Evolutionary conservation across 2,797 vertebrate genomes (phyloP).

Genomic region (Perodicticus potto): DNA sequence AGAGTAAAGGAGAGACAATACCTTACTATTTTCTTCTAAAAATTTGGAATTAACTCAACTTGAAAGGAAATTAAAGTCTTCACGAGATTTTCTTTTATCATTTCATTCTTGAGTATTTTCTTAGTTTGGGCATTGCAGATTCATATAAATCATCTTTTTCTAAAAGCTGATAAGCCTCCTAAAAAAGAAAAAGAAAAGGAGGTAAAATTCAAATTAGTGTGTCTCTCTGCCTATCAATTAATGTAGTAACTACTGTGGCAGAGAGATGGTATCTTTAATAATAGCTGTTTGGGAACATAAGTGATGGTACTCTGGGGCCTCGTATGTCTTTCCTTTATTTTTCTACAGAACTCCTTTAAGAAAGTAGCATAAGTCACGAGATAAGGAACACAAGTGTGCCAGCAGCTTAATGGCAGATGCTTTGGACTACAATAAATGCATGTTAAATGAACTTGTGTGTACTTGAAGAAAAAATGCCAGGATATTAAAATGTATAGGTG

Average conservation of each 20-base stretch:
- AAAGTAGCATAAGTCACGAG: neutral
- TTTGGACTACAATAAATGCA: neutral
- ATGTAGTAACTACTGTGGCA: neutral
- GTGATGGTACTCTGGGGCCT: neutral
- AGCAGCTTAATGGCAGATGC: neutral
- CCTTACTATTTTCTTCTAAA: conserved; percentile 6
- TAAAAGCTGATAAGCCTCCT: neutral
- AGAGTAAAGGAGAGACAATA: neutral
- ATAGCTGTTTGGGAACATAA: neutral
- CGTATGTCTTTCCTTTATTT: conserved; percentile 20
- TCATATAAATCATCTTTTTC: neutral
- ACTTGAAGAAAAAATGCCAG: neutral
- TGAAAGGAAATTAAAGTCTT: neutral
- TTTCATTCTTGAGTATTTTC: conserved; percentile 46
- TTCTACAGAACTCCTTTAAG: neutral
- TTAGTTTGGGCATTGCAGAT: neutral
- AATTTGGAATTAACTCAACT: conserved; percentile 34
- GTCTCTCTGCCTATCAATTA: neutral
- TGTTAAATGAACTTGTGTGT: neutral
- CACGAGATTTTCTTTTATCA: neutral
- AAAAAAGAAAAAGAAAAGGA: neutral
- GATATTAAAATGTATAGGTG: conserved; percentile 9
- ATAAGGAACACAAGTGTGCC: neutral
- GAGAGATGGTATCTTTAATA: neutral
- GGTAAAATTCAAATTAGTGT: conserved; percentile 28